Base-by-base conservation (phyloP, 2,113 vertebrate genomes). In the Eudyptes chrysolophus region DNA sequence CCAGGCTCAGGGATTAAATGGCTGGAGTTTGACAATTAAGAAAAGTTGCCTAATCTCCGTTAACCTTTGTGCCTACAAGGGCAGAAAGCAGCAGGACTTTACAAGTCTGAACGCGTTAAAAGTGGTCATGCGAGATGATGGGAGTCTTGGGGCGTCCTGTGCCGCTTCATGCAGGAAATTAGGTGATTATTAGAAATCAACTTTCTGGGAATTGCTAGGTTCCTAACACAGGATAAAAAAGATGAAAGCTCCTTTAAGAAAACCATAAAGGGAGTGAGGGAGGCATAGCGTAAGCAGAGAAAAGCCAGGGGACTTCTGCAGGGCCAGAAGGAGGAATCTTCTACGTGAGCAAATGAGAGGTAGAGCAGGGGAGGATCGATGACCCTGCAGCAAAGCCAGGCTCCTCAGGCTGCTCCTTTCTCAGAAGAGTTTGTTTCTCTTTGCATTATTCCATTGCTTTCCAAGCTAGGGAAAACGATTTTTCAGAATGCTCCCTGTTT, bases 121-220 rank as follows among this genome's bases (percentile, higher is more conserved):
- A 72, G 95, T 97, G 87, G 20, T 79, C 81, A 93, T 85, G 94
- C 66, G n/a, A 96, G 94, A 10, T 77, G 74, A 97, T 91, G 87
- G 27, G 91, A 57, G 87, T 91, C 95, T 89, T 72, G 92, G 84
- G 96, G 86, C 5, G 0, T 52, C 95, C 90, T 94, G 89, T 94
- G 94, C 65, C 2, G 32, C 74, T 54, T 94, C 96, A 97, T 91
- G 97, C 96, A 71, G 84, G 84, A 97, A 97, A 97, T 97, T 82
- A 91, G 51, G 91, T 77, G 87, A 92, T 96, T 96, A 94, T 70
- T 94, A 46, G 87, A 94, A 91, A 95, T 80, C 51, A 92, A 25
- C 66, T 95, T 89, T 87, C 78, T 95, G 97, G 84, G 93, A 97
- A 96, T 91, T 72, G 52, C 61, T 61, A n/a, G 44, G 74, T 46